Evolutionary conservation across 2,797 vertebrate species (phyloP), one percentile per base, ranked within the genome.

Genomic region (Margarornis squamiger): DNA sequence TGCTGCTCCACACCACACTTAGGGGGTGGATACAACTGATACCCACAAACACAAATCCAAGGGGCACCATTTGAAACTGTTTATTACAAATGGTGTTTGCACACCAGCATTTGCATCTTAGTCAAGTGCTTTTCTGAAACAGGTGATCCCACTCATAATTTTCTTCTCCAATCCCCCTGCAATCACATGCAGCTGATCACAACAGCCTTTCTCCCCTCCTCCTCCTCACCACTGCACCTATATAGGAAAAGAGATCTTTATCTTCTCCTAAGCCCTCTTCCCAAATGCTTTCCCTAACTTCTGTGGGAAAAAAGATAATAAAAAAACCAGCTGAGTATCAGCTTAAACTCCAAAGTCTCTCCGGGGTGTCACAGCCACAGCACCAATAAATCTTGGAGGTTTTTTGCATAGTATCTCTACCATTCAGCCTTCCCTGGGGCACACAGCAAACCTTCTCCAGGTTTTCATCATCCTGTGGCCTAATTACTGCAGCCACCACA

Each of bases 11-110:
- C 45, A 14, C 36, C 66, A 48, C 45, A 4, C 24, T 26, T 13
- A 20, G 8, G 55, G 52, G 34, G 15, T 29, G 43, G 65, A 7
- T 6, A 2, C 22, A 38, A 61, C 62, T 0, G 6, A 12, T 1
- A 9, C 38, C 66, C 38, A 16, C n/a, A 77, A 4, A 38, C 9
- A 52, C 49, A 13, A 7, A 1, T 0, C 4, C 3, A 15, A 4
- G 2, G 16, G 7, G 29, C 43, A 55, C 24, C 19, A 2, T 9
- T 30, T n/a, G 36, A 9, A 39, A 1, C n/a, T 18, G 36, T 1
- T 27, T 24, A 3, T 15, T 52, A 24, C 39, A 67, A 2, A 8
- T 39, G 2, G 4, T 6, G n/a, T 6, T 41, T 26, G 82, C 68
- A 62, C 62, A 49, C 18, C 6, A 8, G 43, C 16, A 34, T 70